Base-by-base conservation (phyloP, 2,888 invertebrate species). In the Orthosia gothica region DNA sequence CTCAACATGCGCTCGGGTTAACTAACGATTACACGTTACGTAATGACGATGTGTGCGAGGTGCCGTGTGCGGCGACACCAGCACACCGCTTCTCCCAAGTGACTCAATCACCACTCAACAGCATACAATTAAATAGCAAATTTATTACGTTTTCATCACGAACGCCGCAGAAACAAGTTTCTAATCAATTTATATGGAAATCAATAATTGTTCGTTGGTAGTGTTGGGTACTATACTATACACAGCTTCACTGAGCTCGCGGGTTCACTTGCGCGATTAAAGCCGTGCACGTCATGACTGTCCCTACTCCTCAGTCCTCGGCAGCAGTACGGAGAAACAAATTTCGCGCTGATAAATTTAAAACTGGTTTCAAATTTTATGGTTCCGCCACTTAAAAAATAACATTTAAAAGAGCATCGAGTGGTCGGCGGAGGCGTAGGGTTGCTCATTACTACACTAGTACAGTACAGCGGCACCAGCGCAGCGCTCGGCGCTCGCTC, bases 401-500 rank as follows among this genome's bases (percentile, higher is more conserved):
- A 74, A 83, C 76, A 83, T 81, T 84, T 78, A 71, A 84, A 81
- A 82, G 68, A 82, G 80, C 77, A 79, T 69, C 70, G 68, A 81
- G 75, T 76, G 78, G 69, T 54, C 45, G 54, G 70, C 32, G 77
- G 58, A 66, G 83, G 88, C 84, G 85, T 88, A 86, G 89, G 86
- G 88, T 89, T 88, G 85, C 91, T 90, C 88, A 87, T 91, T 91
- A 90, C 86, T 40, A 40, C 40, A 40, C 0, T 7, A 32, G 32
- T 32, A 9, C 40, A 40, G 9, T 32, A 32, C 40, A 40, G 63
- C 26, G 13, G 72, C 32, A 18, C 5, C 50, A 70, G 81, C 77
- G 72, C 26, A 9, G 1, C 40, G 54, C 54, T 76, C 69, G 3
- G 9, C 49, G 61, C 54, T 76, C 70, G 71, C 76, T 64, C 57